These are phyloP conservation scores for Astropecten irregularis DNA, from an alignment of 53 echinoderm and acorn worm genomes.

Conservation along the genomic window DNA sequence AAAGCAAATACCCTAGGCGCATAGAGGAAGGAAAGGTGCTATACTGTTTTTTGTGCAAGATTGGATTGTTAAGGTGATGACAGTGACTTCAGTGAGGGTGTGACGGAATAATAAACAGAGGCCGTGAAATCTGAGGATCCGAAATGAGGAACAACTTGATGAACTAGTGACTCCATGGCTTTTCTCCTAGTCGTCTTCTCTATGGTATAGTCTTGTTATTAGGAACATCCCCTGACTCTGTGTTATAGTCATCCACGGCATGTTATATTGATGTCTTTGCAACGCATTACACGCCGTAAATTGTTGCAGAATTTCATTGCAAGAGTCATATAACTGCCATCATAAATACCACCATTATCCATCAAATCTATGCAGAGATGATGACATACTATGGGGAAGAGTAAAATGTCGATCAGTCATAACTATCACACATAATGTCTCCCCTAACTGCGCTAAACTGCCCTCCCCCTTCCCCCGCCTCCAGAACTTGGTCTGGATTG, in stretches of 20 bases:
- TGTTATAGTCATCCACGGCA: not conserved
- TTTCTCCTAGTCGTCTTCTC: not conserved
- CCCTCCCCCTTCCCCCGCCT: too few relatives aligned
- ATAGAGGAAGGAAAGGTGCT: not conserved
- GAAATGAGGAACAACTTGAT: not conserved
- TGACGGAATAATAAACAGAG: not conserved
- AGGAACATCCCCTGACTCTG: not conserved
- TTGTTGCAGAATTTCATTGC: too few relatives aligned
- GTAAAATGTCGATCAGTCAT: too few relatives aligned
- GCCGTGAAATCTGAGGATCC: not conserved
- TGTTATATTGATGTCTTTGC: not conserved
- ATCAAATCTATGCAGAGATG: too few relatives aligned
- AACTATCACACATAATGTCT: too few relatives aligned
- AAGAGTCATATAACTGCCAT: too few relatives aligned
- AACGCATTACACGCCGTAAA: too few relatives aligned
- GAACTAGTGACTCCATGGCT: not conserved
- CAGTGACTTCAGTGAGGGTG: not conserved
- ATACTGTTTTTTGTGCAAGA: not conserved
- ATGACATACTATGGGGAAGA: too few relatives aligned
- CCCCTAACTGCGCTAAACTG: too few relatives aligned
- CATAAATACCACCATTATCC: too few relatives aligned
- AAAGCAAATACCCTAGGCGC: not conserved
- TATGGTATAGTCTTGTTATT: not conserved
- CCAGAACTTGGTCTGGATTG: too few relatives aligned
- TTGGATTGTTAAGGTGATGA: constrained; percentile 28